These are phyloP conservation scores for Falco novaeseelandiae DNA, from an alignment of 2,797 vertebrate genomes.

Conservation along the genomic window DNA sequence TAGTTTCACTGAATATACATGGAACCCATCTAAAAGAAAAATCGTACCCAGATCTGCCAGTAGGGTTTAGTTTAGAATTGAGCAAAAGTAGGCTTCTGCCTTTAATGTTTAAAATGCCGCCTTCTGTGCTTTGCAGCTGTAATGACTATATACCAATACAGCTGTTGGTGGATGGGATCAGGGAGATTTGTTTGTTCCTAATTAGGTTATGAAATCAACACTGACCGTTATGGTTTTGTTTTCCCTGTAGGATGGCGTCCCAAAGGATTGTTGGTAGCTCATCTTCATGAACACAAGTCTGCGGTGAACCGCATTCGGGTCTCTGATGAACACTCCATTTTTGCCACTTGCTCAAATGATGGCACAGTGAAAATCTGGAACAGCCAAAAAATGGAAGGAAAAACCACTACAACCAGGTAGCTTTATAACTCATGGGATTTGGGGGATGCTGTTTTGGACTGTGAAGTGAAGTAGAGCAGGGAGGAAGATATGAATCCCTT, in stretches of 20 bases:
- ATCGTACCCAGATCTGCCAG: background rate
- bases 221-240: background rate
- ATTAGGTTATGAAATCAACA: background rate
- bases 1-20: background rate
- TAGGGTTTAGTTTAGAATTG: background rate
- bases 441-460: background rate
- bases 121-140: background rate
- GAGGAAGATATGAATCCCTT: background rate
- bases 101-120: background rate
- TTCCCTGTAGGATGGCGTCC: constrained; percentile 90
- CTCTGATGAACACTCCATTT: constrained; percentile 95
- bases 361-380: constrained; percentile 98
- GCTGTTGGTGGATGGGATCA: background rate
- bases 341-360: constrained; percentile 96
- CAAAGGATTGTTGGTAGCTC: constrained; percentile 93
- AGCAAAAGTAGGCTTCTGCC: background rate
- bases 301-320: constrained; percentile 93
- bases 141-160: background rate
- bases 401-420: constrained; percentile 96
- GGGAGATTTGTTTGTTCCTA: background rate
- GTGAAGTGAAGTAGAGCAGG: background rate
- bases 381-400: constrained; percentile 99
- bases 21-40: background rate
- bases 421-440: background rate
- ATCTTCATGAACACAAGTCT: constrained; percentile 96